Base-by-base conservation (phyloP, 2,797 vertebrate genomes). In the Sebastes itinus region DNA sequence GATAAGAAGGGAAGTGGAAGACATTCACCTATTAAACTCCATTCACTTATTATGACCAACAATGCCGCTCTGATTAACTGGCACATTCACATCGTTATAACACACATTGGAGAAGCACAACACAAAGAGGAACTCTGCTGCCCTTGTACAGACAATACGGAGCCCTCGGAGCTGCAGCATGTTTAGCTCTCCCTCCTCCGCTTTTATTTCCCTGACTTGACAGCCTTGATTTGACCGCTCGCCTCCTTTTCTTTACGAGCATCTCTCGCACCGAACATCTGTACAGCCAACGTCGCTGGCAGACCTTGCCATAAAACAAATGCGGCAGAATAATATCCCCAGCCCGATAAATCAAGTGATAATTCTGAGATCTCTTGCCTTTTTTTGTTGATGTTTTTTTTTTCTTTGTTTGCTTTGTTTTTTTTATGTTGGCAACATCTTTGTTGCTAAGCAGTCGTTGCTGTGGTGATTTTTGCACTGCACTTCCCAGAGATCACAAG, bases 401-500 rank as follows among this genome's bases (percentile, higher is more conserved):
- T 42, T 22, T 42, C 13, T 64, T 14, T 30, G 5, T 32, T n/a
- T 70, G 30, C 28, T 65, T 35, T 65, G 38, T 20, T 65, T 3
- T 7, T 70, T 30, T 70, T 30, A 72, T 75, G 85, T 82, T 83
- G 72, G 80, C 80, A 86, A 81, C 81, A 87, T 91, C 84, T 91
- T 89, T 91, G 92, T 92, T 93, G 92, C 92, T 91, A 92, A 93
- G 92, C 92, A 91, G 87, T 91, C 49, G 91, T 92, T 93, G 90
- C 92, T 88, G 91, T 92, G 92, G 90, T 86, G 91, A 92, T 90
- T 75, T 82, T 82, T 38, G 87, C 74, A 54, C 82, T 38, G 83
- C 88, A 67, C 86, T 87, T 92, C 77, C 81, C 79, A 67, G 84
- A 84, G 90, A 92, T 92, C 87, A 81, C 87, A 86, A 88, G 90